A percentile compares a stretch with the other conserved stretches of the same genome.
phyloP scores from a whole-genome alignment of 1,140 invertebrate genomes.

The Metaphire vulgaris region DNA sequence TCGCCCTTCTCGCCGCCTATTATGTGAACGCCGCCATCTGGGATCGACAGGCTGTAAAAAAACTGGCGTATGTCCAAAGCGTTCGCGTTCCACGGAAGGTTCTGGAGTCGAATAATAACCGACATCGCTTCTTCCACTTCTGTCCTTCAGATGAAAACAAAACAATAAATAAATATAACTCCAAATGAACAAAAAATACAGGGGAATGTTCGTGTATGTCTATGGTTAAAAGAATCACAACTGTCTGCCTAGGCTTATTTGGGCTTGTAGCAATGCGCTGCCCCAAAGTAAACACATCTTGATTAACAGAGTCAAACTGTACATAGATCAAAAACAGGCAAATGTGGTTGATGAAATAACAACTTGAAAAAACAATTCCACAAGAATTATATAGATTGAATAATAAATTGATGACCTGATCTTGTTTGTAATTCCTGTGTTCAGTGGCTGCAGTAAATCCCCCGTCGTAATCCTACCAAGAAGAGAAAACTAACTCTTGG shows the following conservation, averaged over 20 bases:
- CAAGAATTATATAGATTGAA: too few relatives aligned
- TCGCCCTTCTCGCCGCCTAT: slow-evolving; percentile 94
- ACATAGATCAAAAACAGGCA: too few relatives aligned
- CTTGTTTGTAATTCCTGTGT: too few relatives aligned
- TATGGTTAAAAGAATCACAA: not conserved
- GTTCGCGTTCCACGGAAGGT: slow-evolving; percentile 92
- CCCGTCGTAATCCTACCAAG: too few relatives aligned
- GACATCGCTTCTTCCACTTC: slow-evolving; percentile 63
- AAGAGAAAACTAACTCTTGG: too few relatives aligned
- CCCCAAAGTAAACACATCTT: not conserved
- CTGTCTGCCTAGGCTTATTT: not conserved
- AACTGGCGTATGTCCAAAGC: slow-evolving; percentile 91
- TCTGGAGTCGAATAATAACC: slow-evolving; percentile 95
- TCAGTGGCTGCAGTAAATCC: too few relatives aligned
- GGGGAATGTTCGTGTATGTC: not conserved
- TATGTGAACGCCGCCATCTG: slow-evolving; percentile 96
- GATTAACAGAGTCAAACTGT: not conserved
- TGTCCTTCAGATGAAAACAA: not conserved
- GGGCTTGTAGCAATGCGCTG: not conserved
- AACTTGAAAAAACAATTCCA: too few relatives aligned
- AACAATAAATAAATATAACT: not conserved
- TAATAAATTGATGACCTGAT: too few relatives aligned
- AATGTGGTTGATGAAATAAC: too few relatives aligned
- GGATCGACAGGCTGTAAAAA: slow-evolving; percentile 88
- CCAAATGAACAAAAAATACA: not conserved